phyloP scores from a whole-genome alignment of 2,888 invertebrate species.

The Stictocephala bisonia region DNA sequence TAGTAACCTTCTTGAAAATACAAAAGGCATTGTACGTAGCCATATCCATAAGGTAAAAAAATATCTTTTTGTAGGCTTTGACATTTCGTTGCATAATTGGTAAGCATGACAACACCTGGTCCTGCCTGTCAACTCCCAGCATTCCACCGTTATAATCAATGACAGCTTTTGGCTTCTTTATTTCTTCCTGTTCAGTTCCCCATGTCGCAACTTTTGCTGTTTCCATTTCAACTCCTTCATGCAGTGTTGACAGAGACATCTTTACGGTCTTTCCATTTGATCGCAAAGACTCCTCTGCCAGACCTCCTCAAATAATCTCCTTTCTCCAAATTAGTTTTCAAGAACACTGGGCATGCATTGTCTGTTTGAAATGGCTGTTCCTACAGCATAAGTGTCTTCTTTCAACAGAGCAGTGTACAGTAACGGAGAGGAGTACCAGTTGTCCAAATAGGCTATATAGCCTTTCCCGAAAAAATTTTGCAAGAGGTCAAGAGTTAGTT shows the following conservation, averaged over 20 bases:
- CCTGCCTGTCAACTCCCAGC: constrained; percentile 25
- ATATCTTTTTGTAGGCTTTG: constrained; percentile 20
- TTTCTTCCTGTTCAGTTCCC: constrained; percentile 4
- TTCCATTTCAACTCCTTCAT: constrained; percentile 30
- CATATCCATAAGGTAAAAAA: constrained; percentile 17
- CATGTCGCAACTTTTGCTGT: constrained; percentile 1
- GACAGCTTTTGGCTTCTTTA: constrained; percentile 27
- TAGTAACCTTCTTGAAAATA: constrained; percentile 21
- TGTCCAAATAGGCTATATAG: constrained; percentile 30
- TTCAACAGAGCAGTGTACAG: constrained; percentile 25
- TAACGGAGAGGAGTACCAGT: constrained; percentile 39
- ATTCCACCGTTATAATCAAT: constrained; percentile 36
- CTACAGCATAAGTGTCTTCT: constrained; percentile 33
- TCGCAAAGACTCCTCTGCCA: constrained; percentile 23
- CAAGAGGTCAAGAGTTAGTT: no score
- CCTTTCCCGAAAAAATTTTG: constrained; percentile 30
- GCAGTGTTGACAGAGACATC: constrained; percentile 29
- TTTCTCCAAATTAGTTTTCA: constrained; percentile 13
- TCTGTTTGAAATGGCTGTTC: constrained; percentile 21
- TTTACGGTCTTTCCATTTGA: constrained; percentile 39
- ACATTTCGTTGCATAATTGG: constrained; percentile 23
- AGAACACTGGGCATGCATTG: constrained; percentile 18
- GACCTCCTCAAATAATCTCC: constrained; percentile 15
- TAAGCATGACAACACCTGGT: constrained; percentile 30
- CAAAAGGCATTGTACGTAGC: constrained; percentile 12